A percentile compares a stretch with the other conserved stretches of the same genome.
These are phyloP conservation scores for Molorchus minor DNA, from an alignment of 2,888 invertebrate genomes.

Conservation along the genomic window DNA sequence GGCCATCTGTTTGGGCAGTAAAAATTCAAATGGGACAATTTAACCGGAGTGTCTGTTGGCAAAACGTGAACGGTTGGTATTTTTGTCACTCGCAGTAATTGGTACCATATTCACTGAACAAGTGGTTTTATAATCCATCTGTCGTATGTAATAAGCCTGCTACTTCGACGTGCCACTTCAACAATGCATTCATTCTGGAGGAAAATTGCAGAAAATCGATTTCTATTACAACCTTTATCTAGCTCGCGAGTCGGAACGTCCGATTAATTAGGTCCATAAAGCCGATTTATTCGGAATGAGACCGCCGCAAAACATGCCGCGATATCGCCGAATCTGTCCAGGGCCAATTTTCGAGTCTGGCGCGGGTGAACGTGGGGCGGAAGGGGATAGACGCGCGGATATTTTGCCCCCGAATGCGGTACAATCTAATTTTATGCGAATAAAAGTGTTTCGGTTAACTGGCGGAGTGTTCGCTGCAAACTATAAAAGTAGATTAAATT, in stretches of 20 bases:
- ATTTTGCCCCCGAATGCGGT: conserved; percentile 5
- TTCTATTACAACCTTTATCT: conserved; percentile 2
- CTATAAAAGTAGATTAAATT: conserved; percentile 27
- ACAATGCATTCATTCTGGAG: neutral
- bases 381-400: neutral
- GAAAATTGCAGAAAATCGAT: conserved; percentile 1
- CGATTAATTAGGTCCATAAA: conserved; percentile 19
- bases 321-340: conserved; percentile 12
- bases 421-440: conserved; percentile 6
- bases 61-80: too few species aligned
- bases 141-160: too few species aligned
- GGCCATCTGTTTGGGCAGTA: conserved; percentile 44
- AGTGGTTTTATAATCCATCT: too few species aligned
- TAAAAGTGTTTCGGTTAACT: conserved; percentile 13
- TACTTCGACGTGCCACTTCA: too few species aligned
- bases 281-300: conserved; percentile 12
- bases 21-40: conserved; percentile 42
- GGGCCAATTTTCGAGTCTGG: conserved; percentile 16
- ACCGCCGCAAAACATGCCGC: conserved; percentile 5
- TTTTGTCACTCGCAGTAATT: too few species aligned
- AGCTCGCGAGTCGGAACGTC: neutral
- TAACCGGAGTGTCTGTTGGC: too few species aligned
- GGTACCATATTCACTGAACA: too few species aligned
- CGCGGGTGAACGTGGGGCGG: neutral
- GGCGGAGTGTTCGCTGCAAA: conserved; percentile 7